phyloP scores from a whole-genome alignment of 2,888 invertebrate species.

The Eristalis tenax region DNA sequence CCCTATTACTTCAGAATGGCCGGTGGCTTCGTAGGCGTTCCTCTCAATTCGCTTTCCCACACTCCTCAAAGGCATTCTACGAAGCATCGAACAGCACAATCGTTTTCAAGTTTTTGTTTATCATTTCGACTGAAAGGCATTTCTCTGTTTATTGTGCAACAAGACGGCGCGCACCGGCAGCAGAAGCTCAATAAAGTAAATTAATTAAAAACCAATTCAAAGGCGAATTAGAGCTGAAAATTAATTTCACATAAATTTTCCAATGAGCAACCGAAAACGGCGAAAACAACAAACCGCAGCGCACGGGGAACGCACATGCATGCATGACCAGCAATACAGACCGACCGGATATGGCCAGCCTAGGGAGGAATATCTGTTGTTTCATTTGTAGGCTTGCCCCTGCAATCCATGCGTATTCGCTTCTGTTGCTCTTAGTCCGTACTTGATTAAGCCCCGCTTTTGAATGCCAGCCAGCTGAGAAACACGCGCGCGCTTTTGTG shows the following conservation, averaged over 20 bases:
- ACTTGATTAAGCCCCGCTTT: conserved; percentile 56
- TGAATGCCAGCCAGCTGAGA: conserved; percentile 48
- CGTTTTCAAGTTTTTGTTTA: conserved; percentile 1
- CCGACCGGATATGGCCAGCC: conserved; percentile 20
- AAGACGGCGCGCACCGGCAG: background rate
- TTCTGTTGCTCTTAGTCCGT: background rate
- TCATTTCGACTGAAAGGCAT: conserved; percentile 7
- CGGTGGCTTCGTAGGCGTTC: no score
- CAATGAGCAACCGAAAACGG: conserved; percentile 61
- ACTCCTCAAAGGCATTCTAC: conserved; percentile 4
- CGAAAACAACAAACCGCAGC: conserved; percentile 4
- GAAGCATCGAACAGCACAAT: background rate
- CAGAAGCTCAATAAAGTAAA: conserved; percentile 22
- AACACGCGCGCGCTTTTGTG: conserved; percentile 22
- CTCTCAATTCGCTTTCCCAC: no score
- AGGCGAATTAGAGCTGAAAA: conserved; percentile 70
- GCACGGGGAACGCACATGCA: background rate
- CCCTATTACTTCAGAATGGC: no score
- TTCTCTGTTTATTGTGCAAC: conserved; percentile 47
- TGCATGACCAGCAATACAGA: conserved; percentile 1
- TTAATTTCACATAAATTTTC: conserved; percentile 69
- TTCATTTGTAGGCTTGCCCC: conserved; percentile 50
- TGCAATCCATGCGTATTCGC: conserved; percentile 5
- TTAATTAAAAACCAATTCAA: conserved; percentile 66
- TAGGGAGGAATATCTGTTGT: conserved; percentile 10